phyloP scores from a whole-genome alignment of 1,140 invertebrate species.

The Drosophila willistoni region DNA sequence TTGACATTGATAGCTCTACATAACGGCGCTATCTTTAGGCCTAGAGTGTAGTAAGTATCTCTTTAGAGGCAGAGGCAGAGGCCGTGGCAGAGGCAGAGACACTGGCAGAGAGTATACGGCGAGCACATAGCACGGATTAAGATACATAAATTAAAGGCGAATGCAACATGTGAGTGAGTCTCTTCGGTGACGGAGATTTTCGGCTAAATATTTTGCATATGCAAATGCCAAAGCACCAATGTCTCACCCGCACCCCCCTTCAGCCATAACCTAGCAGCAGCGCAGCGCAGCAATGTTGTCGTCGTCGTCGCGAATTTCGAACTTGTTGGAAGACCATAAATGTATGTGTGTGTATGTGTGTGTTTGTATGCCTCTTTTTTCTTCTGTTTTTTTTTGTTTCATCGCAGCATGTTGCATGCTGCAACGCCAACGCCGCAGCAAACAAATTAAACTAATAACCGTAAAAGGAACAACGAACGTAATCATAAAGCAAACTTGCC shows the following conservation, averaged over 20 bases:
- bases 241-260: background rate
- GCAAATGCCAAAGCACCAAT: conserved; percentile 54
- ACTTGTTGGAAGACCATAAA: conserved; percentile 69
- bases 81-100: background rate
- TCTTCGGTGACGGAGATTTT: conserved; percentile 57
- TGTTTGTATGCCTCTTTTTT: conserved; percentile 14
- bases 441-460: conserved; percentile 81
- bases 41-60: conserved; percentile 10
- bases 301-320: conserved; percentile 75
- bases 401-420: conserved; percentile 72
- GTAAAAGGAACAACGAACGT: conserved; percentile 65
- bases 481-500: conserved; percentile 54
- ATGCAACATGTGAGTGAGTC: conserved; percentile 73
- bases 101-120: conserved; percentile 37
- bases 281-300: conserved; percentile 57
- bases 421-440: conserved; percentile 38
- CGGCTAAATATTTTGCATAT: conserved; percentile 77
- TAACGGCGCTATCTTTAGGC: conserved; percentile 43
- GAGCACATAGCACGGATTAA: conserved; percentile 32
- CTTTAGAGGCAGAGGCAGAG: background rate
- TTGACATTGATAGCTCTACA: conserved; percentile 74
- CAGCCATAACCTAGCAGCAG: conserved; percentile 8
- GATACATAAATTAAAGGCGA: conserved; percentile 64
- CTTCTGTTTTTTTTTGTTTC: conserved; percentile 24
- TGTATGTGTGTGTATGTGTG: conserved; percentile 13